A percentile compares a stretch with the other conserved stretches of the same genome.
Evolutionary conservation across 2,113 vertebrate species (phyloP).

Genomic region (Microtus pennsylvanicus): DNA sequence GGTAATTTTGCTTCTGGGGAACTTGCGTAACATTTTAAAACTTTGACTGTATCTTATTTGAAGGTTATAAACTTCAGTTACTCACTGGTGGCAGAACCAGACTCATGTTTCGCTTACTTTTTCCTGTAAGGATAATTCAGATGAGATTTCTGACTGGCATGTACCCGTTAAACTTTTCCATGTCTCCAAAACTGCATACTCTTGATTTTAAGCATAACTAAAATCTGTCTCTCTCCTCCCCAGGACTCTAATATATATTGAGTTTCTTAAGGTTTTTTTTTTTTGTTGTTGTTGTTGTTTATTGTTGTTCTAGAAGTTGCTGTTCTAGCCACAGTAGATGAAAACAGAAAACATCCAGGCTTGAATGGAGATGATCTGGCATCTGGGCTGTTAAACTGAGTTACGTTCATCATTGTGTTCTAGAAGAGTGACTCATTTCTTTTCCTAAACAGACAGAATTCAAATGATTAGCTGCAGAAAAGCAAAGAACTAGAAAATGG

Average conservation of each 20-base stretch:
- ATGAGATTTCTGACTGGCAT: slow-evolving; percentile 63
- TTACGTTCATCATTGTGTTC: slow-evolving; percentile 76
- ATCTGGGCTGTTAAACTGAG: slow-evolving; percentile 73
- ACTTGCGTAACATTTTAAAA: background rate
- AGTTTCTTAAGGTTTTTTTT: background rate
- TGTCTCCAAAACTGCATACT: slow-evolving; percentile 60
- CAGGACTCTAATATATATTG: background rate
- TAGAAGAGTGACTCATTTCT: slow-evolving; percentile 82
- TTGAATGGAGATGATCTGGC: slow-evolving; percentile 82
- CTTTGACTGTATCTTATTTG: background rate
- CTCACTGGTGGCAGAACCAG: background rate
- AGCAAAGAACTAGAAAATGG: slow-evolving; percentile 53
- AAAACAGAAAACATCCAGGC: slow-evolving; percentile 78
- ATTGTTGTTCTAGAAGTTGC: slow-evolving; percentile 28
- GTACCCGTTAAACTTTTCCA: slow-evolving; percentile 48
- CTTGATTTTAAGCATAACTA: slow-evolving; percentile 73
- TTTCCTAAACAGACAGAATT: slow-evolving; percentile 83
- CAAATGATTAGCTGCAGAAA: slow-evolving; percentile 77
- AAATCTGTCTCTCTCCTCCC: background rate
- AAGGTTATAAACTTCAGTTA: background rate
- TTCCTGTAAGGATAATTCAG: background rate
- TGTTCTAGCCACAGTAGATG: slow-evolving; percentile 70
- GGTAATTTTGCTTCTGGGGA: slow-evolving; percentile 15
- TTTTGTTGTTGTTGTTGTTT: background rate
- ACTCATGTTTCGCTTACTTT: slow-evolving; percentile 20